Evolutionary conservation across 2,113 vertebrate genomes (phyloP).

Genomic region (Myiopsitta monachus): DNA sequence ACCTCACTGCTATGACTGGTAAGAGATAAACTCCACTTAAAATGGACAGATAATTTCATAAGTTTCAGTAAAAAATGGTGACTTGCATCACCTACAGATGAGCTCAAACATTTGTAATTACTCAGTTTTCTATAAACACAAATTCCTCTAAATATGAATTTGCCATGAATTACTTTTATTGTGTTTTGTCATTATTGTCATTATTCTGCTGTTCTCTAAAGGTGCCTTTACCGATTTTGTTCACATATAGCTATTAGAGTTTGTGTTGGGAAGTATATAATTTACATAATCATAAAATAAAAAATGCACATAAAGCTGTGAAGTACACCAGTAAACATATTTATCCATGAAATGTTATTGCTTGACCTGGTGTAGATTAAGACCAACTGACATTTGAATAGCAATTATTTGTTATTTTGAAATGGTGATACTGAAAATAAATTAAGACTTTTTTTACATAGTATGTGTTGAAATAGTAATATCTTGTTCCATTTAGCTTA

Average conservation of each 20-base stretch:
- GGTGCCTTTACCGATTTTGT: conserved; percentile 19
- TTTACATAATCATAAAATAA: conserved; percentile 66
- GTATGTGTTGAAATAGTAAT: not conserved
- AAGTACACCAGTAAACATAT: conserved; percentile 25
- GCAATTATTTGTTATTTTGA: conserved; percentile 41
- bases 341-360: not conserved
- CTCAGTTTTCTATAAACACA: not conserved
- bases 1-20: not conserved
- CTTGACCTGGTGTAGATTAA: conserved; percentile 18
- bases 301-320: not conserved
- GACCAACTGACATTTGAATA: not conserved
- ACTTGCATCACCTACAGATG: not conserved
- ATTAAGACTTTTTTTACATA: not conserved
- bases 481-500: not conserved
- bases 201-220: not conserved
- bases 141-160: not conserved
- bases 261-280: conserved; percentile 29
- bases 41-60: not conserved
- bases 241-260: conserved; percentile 17
- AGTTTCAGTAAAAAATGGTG: not conserved
- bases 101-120: not conserved
- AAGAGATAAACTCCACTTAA: not conserved
- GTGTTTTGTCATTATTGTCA: not conserved
- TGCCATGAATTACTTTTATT: conserved; percentile 1
- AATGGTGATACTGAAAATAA: conserved; percentile 44